These are phyloP conservation scores for Archips crataeganus DNA, from an alignment of 2,888 invertebrate genomes.

Conservation along the genomic window DNA sequence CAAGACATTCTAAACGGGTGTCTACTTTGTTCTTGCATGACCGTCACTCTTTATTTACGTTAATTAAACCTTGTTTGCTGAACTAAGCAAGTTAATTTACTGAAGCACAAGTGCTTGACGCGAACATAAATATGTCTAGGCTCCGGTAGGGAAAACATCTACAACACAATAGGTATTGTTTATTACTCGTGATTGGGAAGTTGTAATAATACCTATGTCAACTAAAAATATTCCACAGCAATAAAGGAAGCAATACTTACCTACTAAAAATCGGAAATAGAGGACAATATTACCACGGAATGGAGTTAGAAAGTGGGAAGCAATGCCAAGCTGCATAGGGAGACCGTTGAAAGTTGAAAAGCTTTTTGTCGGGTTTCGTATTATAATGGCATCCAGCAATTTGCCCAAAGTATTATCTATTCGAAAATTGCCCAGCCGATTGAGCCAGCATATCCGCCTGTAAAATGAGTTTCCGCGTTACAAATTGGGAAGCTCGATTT, in stretches of 20 bases:
- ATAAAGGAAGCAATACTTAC: slow-evolving; percentile 3
- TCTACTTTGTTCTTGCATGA: slow-evolving; percentile 32
- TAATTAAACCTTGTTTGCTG: slow-evolving; percentile 36
- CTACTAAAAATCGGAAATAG: slow-evolving; percentile 3
- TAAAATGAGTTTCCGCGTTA: slow-evolving; percentile 28
- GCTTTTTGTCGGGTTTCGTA: not conserved
- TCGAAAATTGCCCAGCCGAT: slow-evolving; percentile 9
- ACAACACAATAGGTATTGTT: not conserved
- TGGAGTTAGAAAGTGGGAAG: not conserved
- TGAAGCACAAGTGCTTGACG: slow-evolving; percentile 14
- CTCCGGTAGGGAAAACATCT: not conserved
- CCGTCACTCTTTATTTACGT: slow-evolving; percentile 38
- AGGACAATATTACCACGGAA: slow-evolving; percentile 3
- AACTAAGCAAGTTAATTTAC: slow-evolving; percentile 30
- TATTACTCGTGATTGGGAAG: not conserved
- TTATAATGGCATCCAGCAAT: not conserved
- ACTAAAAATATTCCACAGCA: not conserved
- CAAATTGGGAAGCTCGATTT: slow-evolving; percentile 24
- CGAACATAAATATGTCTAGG: slow-evolving; percentile 1
- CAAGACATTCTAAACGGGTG: slow-evolving; percentile 10
- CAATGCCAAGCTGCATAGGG: slow-evolving; percentile 5
- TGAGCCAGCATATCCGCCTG: slow-evolving; percentile 22
- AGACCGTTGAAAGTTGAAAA: slow-evolving; percentile 20
- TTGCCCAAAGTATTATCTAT: slow-evolving; percentile 15
- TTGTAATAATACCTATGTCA: not conserved